These are phyloP conservation scores for Anarhynchus alexandrinus DNA, from an alignment of 2,113 vertebrate genomes.

Conservation along the genomic window DNA sequence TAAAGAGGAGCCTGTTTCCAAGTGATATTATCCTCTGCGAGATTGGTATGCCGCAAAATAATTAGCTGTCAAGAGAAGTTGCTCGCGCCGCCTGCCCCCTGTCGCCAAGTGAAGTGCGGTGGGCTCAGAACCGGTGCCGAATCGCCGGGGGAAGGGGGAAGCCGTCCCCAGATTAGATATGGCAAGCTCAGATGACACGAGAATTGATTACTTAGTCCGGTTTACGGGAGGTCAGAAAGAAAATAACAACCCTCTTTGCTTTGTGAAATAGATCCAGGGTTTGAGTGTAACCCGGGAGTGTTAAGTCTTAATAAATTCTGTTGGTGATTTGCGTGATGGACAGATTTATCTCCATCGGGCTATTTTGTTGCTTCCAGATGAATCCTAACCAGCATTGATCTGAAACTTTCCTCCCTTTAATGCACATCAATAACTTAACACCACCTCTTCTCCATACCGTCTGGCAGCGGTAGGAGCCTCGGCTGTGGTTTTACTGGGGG, in stretches of 20 bases:
- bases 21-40: neutral
- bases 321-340: neutral
- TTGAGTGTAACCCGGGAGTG: neutral
- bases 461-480: neutral
- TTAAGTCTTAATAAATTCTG: neutral
- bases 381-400: neutral
- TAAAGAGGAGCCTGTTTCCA: neutral
- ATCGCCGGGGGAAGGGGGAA: neutral
- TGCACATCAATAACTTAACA: neutral
- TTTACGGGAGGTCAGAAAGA: neutral
- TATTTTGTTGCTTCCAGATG: slow-evolving; percentile 3
- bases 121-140: neutral
- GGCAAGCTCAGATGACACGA: neutral
- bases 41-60: neutral
- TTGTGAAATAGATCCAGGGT: neutral
- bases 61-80: slow-evolving; percentile 29
- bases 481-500: neutral
- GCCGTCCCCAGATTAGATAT: neutral
- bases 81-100: fast-evolving
- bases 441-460: neutral
- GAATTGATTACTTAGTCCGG: neutral
- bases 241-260: neutral
- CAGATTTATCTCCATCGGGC: neutral
- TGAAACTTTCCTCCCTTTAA: neutral
- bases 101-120: neutral